Evolutionary conservation across 1,140 invertebrate genomes (phyloP).

Genomic region (Chlorops oryzae): DNA sequence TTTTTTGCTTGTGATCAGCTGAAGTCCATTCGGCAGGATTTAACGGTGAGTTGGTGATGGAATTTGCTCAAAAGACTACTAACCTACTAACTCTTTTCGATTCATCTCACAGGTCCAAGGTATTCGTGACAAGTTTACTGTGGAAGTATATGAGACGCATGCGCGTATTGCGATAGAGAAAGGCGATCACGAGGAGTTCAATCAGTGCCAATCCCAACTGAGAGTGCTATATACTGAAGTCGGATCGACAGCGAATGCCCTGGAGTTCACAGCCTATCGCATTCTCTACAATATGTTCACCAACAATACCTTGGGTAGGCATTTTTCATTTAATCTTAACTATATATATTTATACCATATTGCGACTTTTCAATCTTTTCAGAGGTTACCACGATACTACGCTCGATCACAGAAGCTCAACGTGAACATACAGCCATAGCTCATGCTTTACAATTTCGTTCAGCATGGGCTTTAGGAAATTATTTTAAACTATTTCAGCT

Average conservation of each 20-base stretch:
- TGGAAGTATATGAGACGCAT: slow-evolving; percentile 97
- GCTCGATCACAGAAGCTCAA: slow-evolving; percentile 69
- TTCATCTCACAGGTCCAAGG: slow-evolving; percentile 74
- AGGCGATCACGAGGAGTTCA: slow-evolving; percentile 97
- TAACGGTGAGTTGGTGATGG: slow-evolving; percentile 68
- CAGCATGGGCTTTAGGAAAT: slow-evolving; percentile 86
- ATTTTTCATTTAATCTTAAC: background rate
- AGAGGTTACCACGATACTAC: slow-evolving; percentile 90
- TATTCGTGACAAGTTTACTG: slow-evolving; percentile 86
- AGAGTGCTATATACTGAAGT: slow-evolving; percentile 82
- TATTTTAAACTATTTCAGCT: slow-evolving; percentile 88
- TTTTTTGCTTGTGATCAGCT: slow-evolving; percentile 95
- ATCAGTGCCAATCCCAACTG: slow-evolving; percentile 97
- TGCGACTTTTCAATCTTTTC: slow-evolving; percentile 41
- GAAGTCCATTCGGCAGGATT: slow-evolving; percentile 96
- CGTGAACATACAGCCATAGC: slow-evolving; percentile 77
- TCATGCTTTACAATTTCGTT: slow-evolving; percentile 79
- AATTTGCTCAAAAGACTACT: background rate
- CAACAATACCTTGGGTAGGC: slow-evolving; percentile 86
- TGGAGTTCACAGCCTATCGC: slow-evolving; percentile 92
- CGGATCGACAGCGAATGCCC: slow-evolving; percentile 59
- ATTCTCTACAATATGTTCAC: slow-evolving; percentile 97
- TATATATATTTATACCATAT: slow-evolving; percentile 8
- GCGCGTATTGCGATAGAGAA: slow-evolving; percentile 94
- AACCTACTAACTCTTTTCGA: background rate